Conservation (phyloP, 1,140 invertebrate genomes). For the Papilio glaucus region DNA sequence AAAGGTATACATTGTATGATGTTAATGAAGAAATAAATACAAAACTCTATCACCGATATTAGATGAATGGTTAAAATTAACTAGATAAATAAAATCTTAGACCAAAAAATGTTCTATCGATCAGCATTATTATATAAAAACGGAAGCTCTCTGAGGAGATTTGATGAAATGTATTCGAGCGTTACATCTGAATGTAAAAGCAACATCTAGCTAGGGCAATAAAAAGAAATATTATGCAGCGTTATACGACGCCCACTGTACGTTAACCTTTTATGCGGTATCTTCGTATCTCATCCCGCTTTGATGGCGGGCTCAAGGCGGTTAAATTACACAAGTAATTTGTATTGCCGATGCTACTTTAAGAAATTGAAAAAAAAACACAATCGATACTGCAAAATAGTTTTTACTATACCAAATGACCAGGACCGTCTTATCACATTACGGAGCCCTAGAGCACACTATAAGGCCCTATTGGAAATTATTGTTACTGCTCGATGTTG, state of each 20-base stretch:
- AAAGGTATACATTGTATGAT: too few relatives aligned
- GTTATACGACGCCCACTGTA: slow-evolving; percentile 17
- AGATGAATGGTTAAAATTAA: too few relatives aligned
- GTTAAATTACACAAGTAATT: slow-evolving; percentile 5
- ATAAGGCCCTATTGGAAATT: too few relatives aligned
- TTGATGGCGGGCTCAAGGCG: slow-evolving; percentile 17
- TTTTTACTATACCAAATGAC: too few relatives aligned
- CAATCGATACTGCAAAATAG: background rate
- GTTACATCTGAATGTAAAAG: slow-evolving; percentile 16
- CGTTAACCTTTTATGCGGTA: background rate
- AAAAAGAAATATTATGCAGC: slow-evolving; percentile 31
- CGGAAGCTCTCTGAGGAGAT: background rate
- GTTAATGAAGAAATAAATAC: too few relatives aligned
- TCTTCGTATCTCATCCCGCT: slow-evolving; percentile 9
- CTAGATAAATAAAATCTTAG: too few relatives aligned
- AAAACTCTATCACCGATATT: too few relatives aligned
- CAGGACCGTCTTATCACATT: too few relatives aligned
- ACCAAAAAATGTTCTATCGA: too few relatives aligned
- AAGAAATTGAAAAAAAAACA: background rate
- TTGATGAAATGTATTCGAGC: slow-evolving; percentile 24
- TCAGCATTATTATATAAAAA: too few relatives aligned
- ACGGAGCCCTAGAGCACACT: too few relatives aligned
- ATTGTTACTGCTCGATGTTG: too few relatives aligned
- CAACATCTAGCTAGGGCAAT: slow-evolving; percentile 1
- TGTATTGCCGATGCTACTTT: background rate